Evolutionary conservation across 23 tunicate species (phyloP), one percentile per base, ranked within the genome.

Genomic region (Ciona savignyi): DNA sequence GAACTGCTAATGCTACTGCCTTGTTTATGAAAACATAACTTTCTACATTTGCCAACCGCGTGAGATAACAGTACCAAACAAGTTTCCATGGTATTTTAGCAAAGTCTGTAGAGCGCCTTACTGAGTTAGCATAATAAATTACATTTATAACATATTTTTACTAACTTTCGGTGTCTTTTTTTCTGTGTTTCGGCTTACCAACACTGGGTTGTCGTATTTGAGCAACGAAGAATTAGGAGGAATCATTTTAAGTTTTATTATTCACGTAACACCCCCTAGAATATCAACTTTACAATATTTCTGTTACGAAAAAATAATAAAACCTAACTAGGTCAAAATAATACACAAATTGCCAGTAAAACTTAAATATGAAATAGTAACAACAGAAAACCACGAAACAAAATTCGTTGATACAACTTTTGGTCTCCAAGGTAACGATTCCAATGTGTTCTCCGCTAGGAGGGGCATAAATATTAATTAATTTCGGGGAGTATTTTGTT

Each of bases 141-240:
- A 3, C 1, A 4, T 27, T 2, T 70, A 11, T 49, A 49, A 49
- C 15, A n/a, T 63, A 63, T 63, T 63, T 63, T 63, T 63, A 34
- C 29, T 48, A 49, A 91, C 97, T 72, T 85, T 91, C 33, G 97
- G 84, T 26, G 96, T 77, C 66, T 84, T 88, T 65, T 86, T 93
- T 32, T 95, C 99, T 72, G 93, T 84, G 56, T 88, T 95, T 70
- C 95, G 76, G 70, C 89, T 87, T 23, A 95, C 95, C 21, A 95
- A 76, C 23, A 95, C 95, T 0, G 99, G 99, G 69, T 89, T 83
- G 78, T 95, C 99, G 76, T 95, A 95, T 73, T 95, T 95, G 1
- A 95, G 76, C 61, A 95, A 71, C 32, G 99, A 95, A 4, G 96
- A 70, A 65, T 95, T 89, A 9, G 99, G 99, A 26, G 99, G 95